Evolutionary conservation across 2,113 vertebrate genomes (phyloP), one percentile per base, ranked within the genome.

Genomic region (Pelusios castaneus): DNA sequence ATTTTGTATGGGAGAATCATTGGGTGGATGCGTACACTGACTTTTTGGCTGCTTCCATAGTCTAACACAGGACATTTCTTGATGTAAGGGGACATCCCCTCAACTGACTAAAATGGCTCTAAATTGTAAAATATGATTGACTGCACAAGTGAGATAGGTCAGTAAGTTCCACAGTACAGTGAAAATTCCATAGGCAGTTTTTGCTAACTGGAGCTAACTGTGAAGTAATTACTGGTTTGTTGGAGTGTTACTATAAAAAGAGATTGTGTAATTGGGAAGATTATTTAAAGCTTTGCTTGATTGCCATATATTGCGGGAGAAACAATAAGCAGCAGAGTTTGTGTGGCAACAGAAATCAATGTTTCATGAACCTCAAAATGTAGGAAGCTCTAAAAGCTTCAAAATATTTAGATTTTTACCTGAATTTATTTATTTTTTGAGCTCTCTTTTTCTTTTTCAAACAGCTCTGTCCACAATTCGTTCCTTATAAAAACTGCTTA

Each of bases 371-470:
- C 86, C 94, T 95, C 80, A 92, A 94, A 96, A 90, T 88, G 92
- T 90, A 95, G 90, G 3, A 95, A 96, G 14, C 91, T 87, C 93
- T 93, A 17, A 91, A 90, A 75, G 91, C 94, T 87, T 97, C 96
- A 97, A 90, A 97, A 96, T 95, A 96, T 96, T 97, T 96, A 82
- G 88, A 97, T 95, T 56, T 11, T 92, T 63, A 67, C 17, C 38
- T 90, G 82, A 78, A 25, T 73, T 82, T 31, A 89, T 89, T 41
- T 25, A 70, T 14, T 55, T 52, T 5, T 54, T 67, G 25, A 47
- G 13, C 38, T 81, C 43, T 43, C 56, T 45, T 56, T 38, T 89
- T 47, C 43, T 86, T 85, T 86, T 83, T 10, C 47, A 47, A 92
- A 91, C 21, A 87, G 80, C n/a, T 92, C 84, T 27, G 89, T 81